These are phyloP conservation scores for Pseudachorutes palmiensis DNA, from an alignment of 1,140 invertebrate species.

Conservation along the genomic window DNA sequence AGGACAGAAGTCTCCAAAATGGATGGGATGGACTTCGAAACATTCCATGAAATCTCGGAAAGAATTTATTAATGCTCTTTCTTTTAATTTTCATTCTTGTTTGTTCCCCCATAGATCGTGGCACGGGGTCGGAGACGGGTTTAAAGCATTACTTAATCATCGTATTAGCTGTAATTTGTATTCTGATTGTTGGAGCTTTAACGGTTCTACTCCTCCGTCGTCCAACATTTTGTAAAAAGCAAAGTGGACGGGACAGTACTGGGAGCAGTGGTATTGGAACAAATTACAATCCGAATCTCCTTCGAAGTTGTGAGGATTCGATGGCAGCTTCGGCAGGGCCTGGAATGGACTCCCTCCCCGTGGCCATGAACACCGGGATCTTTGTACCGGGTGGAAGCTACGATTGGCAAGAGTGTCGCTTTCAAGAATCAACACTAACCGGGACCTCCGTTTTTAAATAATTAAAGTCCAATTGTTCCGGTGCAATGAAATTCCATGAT, in stretches of 20 bases:
- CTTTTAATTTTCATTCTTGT: too few species aligned
- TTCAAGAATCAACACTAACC: slow-evolving; percentile 34
- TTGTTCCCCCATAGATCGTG: too few species aligned
- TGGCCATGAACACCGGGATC: slow-evolving; percentile 38
- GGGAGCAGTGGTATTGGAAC: slow-evolving; percentile 15
- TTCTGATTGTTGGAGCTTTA: slow-evolving; percentile 30
- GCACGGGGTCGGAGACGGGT: slow-evolving; percentile 6
- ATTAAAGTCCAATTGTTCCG: slow-evolving; percentile 3
- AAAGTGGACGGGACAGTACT: slow-evolving; percentile 16
- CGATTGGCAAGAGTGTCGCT: slow-evolving; percentile 32
- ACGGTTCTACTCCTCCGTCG: slow-evolving; percentile 32
- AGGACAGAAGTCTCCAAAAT: neutral
- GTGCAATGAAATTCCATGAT: neutral
- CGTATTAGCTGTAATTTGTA: slow-evolving; percentile 31
- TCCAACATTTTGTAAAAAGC: slow-evolving; percentile 37
- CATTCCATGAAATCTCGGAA: neutral
- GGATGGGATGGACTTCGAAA: neutral
- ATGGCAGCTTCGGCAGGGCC: slow-evolving; percentile 12
- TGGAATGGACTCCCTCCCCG: slow-evolving; percentile 30
- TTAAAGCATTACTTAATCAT: slow-evolving; percentile 34
- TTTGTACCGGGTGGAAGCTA: slow-evolving; percentile 35
- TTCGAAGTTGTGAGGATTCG: neutral
- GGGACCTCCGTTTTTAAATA: slow-evolving; percentile 37
- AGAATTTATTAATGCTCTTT: neutral
- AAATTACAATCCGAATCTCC: slow-evolving; percentile 8